Percentiles rank a stretch among this genome's conserved stretches.
Evolutionary conservation across 2,797 vertebrate species (phyloP).

Genomic region (Erethizon dorsatum): DNA sequence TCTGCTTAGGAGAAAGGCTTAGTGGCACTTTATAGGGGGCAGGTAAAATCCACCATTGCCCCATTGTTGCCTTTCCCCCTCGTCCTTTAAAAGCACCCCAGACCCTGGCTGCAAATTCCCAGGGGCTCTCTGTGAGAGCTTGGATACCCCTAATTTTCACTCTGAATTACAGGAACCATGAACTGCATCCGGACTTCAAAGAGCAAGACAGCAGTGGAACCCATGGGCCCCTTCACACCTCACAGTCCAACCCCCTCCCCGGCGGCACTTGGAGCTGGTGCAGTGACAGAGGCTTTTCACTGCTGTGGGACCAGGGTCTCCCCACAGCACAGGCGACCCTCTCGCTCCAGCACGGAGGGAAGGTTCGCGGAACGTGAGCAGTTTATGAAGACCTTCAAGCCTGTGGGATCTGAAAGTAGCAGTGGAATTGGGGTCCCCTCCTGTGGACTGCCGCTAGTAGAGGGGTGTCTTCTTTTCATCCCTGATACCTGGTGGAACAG

Average conservation of each 20-base stretch:
- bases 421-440: background rate
- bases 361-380: background rate
- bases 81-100: background rate
- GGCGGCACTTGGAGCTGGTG: background rate
- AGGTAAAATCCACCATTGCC: background rate
- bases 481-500: background rate
- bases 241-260: background rate
- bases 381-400: constrained; percentile 12
- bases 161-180: constrained; percentile 30
- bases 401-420: background rate
- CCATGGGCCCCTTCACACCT: background rate
- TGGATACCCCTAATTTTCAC: constrained; percentile 24
- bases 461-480: background rate
- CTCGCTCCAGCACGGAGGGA: background rate
- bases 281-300: background rate
- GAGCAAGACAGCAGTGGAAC: background rate
- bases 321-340: too few species aligned
- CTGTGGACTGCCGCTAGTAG: background rate
- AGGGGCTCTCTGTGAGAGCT: background rate
- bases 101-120: background rate
- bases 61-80: background rate
- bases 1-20: background rate
- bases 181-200: constrained; percentile 24
- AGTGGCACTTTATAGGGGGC: background rate
- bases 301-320: background rate